A percentile compares a stretch with the other conserved stretches of the same genome.
Evolutionary conservation across 2,797 vertebrate genomes (phyloP).

Genomic region (Myotis vivesi): DNA sequence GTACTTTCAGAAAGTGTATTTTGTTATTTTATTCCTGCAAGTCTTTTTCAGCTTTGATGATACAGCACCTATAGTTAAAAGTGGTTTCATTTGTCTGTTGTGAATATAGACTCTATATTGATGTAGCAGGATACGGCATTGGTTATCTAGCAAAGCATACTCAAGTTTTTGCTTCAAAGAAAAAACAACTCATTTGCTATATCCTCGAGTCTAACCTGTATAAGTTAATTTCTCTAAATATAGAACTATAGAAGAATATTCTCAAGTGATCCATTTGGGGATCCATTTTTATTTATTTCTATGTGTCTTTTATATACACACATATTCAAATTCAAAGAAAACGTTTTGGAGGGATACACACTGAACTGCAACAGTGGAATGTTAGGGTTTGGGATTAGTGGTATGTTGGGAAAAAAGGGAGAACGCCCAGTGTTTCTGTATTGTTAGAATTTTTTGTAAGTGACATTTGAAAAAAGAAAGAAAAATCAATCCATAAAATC

Average conservation of each 20-base stretch:
- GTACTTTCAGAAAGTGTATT: conserved; percentile 35
- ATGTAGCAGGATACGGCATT: background rate
- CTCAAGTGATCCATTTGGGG: background rate
- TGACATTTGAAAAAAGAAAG: background rate
- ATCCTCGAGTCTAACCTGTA: background rate
- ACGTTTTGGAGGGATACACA: background rate
- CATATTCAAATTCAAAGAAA: background rate
- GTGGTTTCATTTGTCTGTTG: background rate
- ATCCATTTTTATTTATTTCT: background rate
- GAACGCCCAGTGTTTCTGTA: background rate
- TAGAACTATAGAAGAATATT: background rate
- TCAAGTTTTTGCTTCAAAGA: conserved; percentile 2
- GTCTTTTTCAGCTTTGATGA: conserved; percentile 23
- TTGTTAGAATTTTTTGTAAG: conserved; percentile 13
- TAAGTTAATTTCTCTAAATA: conserved; percentile 15
- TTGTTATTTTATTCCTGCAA: conserved; percentile 39
- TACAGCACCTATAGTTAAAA: background rate
- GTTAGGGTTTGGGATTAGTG: background rate
- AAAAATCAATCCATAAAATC: background rate
- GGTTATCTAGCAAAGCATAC: background rate
- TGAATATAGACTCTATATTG: background rate
- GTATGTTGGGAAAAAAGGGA: background rate
- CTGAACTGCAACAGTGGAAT: background rate
- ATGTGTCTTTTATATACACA: background rate
- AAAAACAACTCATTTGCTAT: conserved; percentile 21